Conservation (phyloP, 2,113 vertebrate genomes). For the Antechinus stuartii region DNA sequence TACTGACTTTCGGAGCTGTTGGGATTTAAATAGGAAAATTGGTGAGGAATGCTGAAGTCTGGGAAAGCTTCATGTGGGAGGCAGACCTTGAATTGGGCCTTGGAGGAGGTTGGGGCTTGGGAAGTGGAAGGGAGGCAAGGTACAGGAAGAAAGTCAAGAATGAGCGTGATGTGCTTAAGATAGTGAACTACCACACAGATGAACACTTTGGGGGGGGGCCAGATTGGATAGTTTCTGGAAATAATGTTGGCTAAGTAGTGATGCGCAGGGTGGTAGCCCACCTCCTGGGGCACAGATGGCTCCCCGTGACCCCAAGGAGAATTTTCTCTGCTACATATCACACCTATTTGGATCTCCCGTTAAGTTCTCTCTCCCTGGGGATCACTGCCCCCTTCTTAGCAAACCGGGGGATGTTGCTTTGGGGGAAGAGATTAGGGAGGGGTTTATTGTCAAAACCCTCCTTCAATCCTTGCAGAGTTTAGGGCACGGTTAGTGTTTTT, state of each 20-base stretch:
- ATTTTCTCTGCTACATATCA: neutral
- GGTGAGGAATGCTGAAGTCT: neutral
- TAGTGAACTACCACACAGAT: neutral
- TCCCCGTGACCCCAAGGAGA: neutral
- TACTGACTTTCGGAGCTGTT: neutral
- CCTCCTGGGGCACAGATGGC: neutral
- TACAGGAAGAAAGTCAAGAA: neutral
- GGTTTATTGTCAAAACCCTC: conserved; percentile 32
- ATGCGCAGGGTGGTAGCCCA: neutral
- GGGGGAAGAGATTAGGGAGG: neutral
- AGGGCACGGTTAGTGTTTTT: neutral
- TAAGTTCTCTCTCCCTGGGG: neutral
- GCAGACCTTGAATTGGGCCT: neutral
- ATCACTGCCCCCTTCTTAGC: neutral
- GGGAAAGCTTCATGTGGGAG: neutral
- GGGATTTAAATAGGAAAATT: conserved; percentile 3
- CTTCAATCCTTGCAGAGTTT: conserved; percentile 36
- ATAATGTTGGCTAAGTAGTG: neutral
- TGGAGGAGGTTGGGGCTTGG: neutral
- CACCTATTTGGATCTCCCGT: neutral
- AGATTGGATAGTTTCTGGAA: neutral
- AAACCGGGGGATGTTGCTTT: neutral
- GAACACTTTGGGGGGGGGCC: neutral
- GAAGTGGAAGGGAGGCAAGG: neutral
- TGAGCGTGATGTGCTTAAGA: neutral